Evolutionary conservation across 2,797 vertebrate species (phyloP).

Genomic region (Melanotaenia maccullochi): DNA sequence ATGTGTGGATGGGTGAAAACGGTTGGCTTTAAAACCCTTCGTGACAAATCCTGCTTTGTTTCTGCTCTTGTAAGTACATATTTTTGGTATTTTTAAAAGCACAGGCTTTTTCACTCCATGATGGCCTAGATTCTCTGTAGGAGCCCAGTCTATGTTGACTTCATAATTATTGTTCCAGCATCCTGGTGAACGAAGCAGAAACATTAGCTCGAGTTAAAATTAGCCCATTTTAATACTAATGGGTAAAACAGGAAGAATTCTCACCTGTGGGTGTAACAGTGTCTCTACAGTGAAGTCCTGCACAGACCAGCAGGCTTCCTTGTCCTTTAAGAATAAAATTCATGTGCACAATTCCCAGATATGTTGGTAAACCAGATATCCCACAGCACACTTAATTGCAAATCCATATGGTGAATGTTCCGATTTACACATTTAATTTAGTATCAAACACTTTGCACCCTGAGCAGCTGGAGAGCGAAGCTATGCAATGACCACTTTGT

Average conservation of each 20-base stretch:
- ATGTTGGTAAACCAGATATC: constrained; percentile 2
- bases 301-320: not conserved
- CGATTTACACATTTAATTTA: not conserved
- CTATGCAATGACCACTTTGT: not conserved
- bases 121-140: not conserved
- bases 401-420: not conserved
- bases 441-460: constrained; percentile 9
- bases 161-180: not conserved
- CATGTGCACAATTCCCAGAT: too few species aligned
- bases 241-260: too few species aligned
- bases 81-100: not conserved
- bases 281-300: not conserved
- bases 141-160: not conserved
- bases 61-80: not conserved
- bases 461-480: not conserved
- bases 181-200: too few species aligned
- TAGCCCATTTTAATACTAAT: too few species aligned
- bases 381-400: not conserved
- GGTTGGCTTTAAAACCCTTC: not conserved
- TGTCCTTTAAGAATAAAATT: not conserved
- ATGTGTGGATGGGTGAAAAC: not conserved
- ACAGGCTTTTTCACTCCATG: not conserved
- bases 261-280: too few species aligned
- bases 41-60: not conserved
- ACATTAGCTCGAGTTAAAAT: too few species aligned